phyloP scores from a whole-genome alignment of 1,140 invertebrate genomes.

The Trachelipus rathkii region DNA sequence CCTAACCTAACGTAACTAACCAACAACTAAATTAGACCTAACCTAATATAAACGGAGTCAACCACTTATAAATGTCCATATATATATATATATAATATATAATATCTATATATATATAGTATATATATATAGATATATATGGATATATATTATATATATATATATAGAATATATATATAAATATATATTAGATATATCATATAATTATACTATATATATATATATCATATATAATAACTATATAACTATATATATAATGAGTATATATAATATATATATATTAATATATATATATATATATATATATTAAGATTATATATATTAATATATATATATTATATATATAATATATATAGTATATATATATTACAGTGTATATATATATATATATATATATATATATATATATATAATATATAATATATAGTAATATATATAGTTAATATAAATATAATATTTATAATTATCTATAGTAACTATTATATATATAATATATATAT shows the following conservation, averaged over 20 bases:
- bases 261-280: conserved; percentile 24
- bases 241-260: conserved; percentile 3
- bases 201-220: conserved; percentile 20
- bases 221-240: background rate
- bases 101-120: conserved; percentile 16
- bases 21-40: too few relatives aligned
- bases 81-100: conserved; percentile 10
- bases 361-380: conserved; percentile 12
- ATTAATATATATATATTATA: conserved; percentile 3
- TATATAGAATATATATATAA: conserved; percentile 25
- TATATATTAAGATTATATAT: conserved; percentile 19
- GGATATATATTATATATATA: conserved; percentile 27
- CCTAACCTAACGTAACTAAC: too few relatives aligned
- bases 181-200: conserved; percentile 19
- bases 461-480: background rate
- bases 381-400: conserved; percentile 25
- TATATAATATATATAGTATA: conserved; percentile 13
- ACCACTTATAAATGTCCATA: too few relatives aligned
- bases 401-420: conserved; percentile 26
- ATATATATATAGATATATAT: conserved; percentile 12
- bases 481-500: conserved; percentile 19
- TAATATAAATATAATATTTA: conserved; percentile 2
- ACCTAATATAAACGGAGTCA: too few relatives aligned
- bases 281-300: conserved; percentile 24
- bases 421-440: conserved; percentile 25